A percentile compares a stretch with the other conserved stretches of the same genome.
phyloP scores from a whole-genome alignment of 2,113 vertebrate species.

The Spea bombifrons region DNA sequence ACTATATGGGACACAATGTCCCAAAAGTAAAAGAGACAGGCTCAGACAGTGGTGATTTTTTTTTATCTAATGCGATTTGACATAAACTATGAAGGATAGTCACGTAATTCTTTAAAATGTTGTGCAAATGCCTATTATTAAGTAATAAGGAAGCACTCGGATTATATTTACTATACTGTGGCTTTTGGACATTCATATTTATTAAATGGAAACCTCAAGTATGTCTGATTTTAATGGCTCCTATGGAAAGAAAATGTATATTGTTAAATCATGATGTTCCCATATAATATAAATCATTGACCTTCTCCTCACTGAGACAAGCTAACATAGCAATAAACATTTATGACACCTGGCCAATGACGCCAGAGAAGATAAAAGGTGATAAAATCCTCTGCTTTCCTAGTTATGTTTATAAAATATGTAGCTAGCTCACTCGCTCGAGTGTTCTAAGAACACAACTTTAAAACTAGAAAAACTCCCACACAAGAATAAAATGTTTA shows the following conservation, averaged over 20 bases:
- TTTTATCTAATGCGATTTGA: background rate
- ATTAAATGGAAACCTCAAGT: too few species aligned
- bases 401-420: background rate
- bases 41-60: background rate
- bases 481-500: too few species aligned
- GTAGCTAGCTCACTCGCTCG: background rate
- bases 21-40: background rate
- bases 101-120: too few species aligned
- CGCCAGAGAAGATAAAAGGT: background rate
- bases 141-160: too few species aligned
- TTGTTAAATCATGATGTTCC: background rate
- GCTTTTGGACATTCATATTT: too few species aligned
- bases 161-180: too few species aligned
- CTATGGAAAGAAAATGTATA: background rate
- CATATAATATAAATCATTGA: background rate
- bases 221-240: too few species aligned
- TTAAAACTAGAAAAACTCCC: too few species aligned
- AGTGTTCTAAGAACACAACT: too few species aligned
- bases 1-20: background rate
- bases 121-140: too few species aligned
- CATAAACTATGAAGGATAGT: background rate
- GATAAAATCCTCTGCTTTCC: background rate
- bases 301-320: background rate
- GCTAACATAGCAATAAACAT: slow-evolving; percentile 13
- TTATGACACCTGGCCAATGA: slow-evolving; percentile 5